Conservation (phyloP, 2,113 vertebrate genomes). For the Fregata magnificens region DNA sequence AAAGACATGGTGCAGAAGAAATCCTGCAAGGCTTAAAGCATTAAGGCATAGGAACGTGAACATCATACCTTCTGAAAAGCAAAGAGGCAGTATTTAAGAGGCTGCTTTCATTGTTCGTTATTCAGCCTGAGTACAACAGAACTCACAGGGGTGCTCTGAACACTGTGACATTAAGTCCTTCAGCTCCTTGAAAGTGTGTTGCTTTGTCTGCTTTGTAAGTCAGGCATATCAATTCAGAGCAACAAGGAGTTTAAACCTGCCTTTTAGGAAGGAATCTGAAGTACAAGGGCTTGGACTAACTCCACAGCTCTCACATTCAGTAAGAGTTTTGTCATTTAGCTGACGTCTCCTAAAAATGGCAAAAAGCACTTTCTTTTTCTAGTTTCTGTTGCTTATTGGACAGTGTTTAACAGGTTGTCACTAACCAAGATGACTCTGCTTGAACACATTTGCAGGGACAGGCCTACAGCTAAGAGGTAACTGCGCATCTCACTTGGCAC, state of each 20-base stretch:
- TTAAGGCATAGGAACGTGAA: neutral
- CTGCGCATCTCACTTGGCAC: neutral
- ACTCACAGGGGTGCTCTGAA: neutral
- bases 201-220: neutral
- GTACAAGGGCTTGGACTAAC: neutral
- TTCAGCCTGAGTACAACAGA: neutral
- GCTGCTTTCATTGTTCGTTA: neutral
- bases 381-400: neutral
- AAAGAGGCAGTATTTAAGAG: neutral
- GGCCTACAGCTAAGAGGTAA: neutral
- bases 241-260: neutral
- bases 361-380: neutral
- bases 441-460: neutral
- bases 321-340: neutral
- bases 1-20: neutral
- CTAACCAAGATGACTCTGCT: neutral
- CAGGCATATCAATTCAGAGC: neutral
- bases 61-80: neutral
- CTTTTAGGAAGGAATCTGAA: neutral
- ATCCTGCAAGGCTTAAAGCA: neutral
- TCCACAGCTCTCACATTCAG: neutral
- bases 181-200: neutral
- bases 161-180: neutral
- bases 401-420: neutral
- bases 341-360: neutral